These are phyloP conservation scores for Spilarctia lutea DNA, from an alignment of 2,888 invertebrate species.

Conservation along the genomic window DNA sequence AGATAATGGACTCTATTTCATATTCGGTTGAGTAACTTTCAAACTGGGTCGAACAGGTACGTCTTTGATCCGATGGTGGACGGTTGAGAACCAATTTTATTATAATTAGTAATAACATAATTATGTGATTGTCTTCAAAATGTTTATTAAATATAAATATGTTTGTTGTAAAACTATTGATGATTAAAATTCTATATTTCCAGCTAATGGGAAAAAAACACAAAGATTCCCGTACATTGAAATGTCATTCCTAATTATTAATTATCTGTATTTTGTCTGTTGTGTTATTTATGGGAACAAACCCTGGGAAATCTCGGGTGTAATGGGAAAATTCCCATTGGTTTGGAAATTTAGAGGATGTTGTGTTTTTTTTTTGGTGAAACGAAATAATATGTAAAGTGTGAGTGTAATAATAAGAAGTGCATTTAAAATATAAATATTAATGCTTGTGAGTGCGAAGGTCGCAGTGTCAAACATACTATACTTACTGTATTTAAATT, in stretches of 20 bases:
- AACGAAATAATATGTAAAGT: slow-evolving; percentile 31
- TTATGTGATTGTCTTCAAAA: background rate
- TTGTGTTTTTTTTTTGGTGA: slow-evolving; percentile 16
- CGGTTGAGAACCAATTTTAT: slow-evolving; percentile 1
- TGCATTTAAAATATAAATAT: slow-evolving; percentile 74
- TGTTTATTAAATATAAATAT: slow-evolving; percentile 4
- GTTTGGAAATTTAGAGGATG: slow-evolving; percentile 15
- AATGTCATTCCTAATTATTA: slow-evolving; percentile 33
- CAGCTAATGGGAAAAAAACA: slow-evolving; percentile 23
- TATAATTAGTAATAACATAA: slow-evolving; percentile 1
- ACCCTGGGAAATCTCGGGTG: background rate
- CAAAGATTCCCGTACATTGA: slow-evolving; percentile 35
- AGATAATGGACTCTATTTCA: background rate
- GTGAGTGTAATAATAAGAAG: slow-evolving; percentile 54
- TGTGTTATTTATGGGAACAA: slow-evolving; percentile 29
- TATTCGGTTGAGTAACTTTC: background rate
- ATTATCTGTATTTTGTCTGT: slow-evolving; percentile 16
- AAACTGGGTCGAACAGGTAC: background rate
- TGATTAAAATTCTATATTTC: slow-evolving; percentile 8
- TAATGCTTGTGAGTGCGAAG: slow-evolving; percentile 70
- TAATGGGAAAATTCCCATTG: slow-evolving; percentile 6
- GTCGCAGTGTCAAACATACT: slow-evolving; percentile 74
- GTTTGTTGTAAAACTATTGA: slow-evolving; percentile 12
- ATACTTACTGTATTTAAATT: slow-evolving; percentile 80
- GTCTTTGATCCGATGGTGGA: background rate